A percentile compares a stretch with the other conserved stretches of the same genome.
phyloP scores from a whole-genome alignment of 2,888 invertebrate species.

The Argynnis bischoffii region DNA sequence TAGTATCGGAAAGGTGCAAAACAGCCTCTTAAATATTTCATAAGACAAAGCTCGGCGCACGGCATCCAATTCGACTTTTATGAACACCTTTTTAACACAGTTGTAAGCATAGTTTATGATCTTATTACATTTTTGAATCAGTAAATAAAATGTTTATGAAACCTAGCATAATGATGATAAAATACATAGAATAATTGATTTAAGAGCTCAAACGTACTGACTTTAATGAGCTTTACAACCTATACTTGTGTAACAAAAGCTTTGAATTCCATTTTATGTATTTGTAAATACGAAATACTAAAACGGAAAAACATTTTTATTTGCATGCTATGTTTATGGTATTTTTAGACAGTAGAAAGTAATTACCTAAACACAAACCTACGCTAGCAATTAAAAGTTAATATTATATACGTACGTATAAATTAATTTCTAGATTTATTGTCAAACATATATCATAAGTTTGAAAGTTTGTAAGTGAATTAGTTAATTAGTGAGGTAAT shows the following conservation, averaged over 20 bases:
- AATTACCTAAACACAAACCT: not conserved
- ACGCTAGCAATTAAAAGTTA: not conserved
- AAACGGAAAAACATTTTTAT: not conserved
- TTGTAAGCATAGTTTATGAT: conserved; percentile 13
- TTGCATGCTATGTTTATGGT: too few relatives aligned
- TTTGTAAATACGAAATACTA: conserved; percentile 2
- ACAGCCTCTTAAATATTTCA: conserved; percentile 31
- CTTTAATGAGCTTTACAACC: conserved; percentile 8
- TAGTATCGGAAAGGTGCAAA: conserved; percentile 18
- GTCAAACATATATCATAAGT: too few relatives aligned
- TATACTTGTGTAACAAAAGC: conserved; percentile 10
- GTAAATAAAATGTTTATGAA: not conserved
- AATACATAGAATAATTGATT: conserved; percentile 8
- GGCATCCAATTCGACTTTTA: conserved; percentile 31
- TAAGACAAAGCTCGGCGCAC: conserved; percentile 25
- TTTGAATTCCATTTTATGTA: conserved; percentile 13
- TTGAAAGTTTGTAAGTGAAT: too few relatives aligned
- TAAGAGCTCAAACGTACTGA: conserved; percentile 9
- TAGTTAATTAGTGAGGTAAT: too few relatives aligned
- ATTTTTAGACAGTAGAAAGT: too few relatives aligned
- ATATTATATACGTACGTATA: not conserved
- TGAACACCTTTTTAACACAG: conserved; percentile 16
- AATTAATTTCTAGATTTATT: too few relatives aligned
- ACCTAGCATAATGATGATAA: not conserved
- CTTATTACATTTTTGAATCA: conserved; percentile 20